Base-by-base conservation (phyloP, 64 coral and sea anemone genomes). In the Pocillopora verrucosa region DNA sequence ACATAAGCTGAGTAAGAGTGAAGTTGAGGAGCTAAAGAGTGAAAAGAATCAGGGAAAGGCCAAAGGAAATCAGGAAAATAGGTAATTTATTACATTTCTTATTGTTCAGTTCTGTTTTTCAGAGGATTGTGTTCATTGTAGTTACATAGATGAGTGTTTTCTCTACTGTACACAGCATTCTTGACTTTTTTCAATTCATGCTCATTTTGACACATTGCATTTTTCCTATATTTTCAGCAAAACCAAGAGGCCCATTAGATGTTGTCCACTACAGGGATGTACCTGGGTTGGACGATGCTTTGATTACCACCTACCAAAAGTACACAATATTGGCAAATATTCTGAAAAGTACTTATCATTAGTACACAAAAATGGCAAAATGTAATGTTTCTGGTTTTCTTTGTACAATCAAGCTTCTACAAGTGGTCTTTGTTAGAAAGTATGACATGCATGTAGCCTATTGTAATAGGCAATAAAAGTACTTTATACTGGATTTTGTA, bases 231-330 rank as follows among this genome's bases (percentile, higher is more conserved):
- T 69, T 69, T 88, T 37, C 74, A 77, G 58, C 14, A 78, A 75
- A 36, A 88, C 63, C 57, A 90, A 64, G 69, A 82, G 89, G 56
- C 37, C 78, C 60, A 70, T 65, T 3, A 83, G 64, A 61, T 74
- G 65, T 82, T 90, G 89, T 82, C 89, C 78, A 60, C 51, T 90
- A 15, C 70, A 82, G 45, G 89, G 89, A 90, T 90, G 89, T 83
- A 82, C 78, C 67, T 90, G 89, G 89, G 78, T 90, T 82, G 89
- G 89, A 45, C 61, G 89, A 74, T 67, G 89, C 41, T 90, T 80
- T 19, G 89, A 82, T 82, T 90, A 90, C 35, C 89, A 90, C 57
- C 70, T 83, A 51, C 89, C 78, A 63, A 83, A 74, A 72, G 68
- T 90, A n/a, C 78, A 90, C 60, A 70, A 20, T 72, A 90, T 90